These are phyloP conservation scores for Dolichopus griseipennis DNA, from an alignment of 2,888 invertebrate genomes.

Conservation along the genomic window DNA sequence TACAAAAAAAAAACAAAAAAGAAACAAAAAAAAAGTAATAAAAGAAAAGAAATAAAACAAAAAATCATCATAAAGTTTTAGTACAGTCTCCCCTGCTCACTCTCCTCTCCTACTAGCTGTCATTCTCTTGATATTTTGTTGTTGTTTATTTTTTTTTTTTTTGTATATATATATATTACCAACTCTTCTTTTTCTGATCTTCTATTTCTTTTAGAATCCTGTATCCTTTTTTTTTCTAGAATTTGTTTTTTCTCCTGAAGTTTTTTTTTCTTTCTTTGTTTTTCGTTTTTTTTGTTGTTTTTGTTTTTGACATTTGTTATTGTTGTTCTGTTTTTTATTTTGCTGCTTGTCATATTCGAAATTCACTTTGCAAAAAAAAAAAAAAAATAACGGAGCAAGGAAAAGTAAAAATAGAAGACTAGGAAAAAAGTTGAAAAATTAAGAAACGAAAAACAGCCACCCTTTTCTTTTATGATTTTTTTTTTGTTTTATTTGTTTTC, in stretches of 20 bases:
- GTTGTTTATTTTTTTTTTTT: no score
- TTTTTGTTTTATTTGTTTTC: no score
- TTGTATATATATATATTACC: no score
- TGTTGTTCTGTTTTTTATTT: no score
- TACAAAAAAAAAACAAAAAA: neutral
- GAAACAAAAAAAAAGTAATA: neutral
- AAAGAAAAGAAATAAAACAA: no score
- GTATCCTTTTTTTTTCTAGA: neutral
- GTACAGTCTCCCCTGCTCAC: neutral
- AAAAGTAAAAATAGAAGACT: no score
- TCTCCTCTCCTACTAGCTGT: neutral
- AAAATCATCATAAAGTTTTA: neutral
- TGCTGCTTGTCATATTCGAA: neutral
- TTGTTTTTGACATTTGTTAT: no score
- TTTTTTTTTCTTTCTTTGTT: no score
- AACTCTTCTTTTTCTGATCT: neutral
- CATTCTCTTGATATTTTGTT: neutral
- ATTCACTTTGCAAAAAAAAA: neutral
- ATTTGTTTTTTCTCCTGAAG: no score
- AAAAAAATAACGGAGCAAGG: neutral
- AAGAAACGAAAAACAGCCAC: constrained; percentile 3
- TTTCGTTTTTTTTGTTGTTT: no score
- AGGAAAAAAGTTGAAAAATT: no score
- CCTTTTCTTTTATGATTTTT: constrained; percentile 9
- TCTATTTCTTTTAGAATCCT: neutral